Base-by-base conservation (phyloP, 2,113 vertebrate genomes). In the Patagioenas fasciata region DNA sequence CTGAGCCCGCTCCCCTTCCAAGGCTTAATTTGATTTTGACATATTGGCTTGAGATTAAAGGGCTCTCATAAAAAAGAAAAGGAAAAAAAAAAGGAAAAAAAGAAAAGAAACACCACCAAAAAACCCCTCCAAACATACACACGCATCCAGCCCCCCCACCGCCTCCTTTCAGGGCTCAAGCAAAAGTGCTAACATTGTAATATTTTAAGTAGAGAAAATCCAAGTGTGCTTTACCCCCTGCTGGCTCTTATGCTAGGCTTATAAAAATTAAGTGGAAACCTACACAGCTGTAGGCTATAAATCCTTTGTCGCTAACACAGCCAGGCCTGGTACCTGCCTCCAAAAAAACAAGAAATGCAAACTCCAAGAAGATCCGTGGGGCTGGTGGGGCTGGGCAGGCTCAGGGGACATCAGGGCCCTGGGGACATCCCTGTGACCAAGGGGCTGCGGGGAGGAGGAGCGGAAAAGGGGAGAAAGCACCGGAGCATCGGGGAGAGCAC, bases 211-310 rank as follows among this genome's bases (percentile, higher is more conserved):
- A 97, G 97, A 98, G 98, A 97, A 97, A 98, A 98, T 98, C 97
- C 96, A 97, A 98, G 97, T 98, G 97, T 97, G 97, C 94, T 98
- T 98, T 98, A 97, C 97, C 97, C 97, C 97, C 98, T 17, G 96
- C 97, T 94, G 97, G 94, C 81, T 97, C 97, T 97, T 96, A 97
- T 94, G 91, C 96, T 91, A 91, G 95, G 96, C 98, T 98, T 98
- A 98, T 98, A 98, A 98, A 98, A 98, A 98, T 98, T 97, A 98
- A 98, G 97, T 95, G 97, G 98, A 97, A 98, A 97, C 97, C 97
- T 97, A 97, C 89, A 89, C 98, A 98, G 98, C 98, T 98, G 98
- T 97, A 96, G 97, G 97, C 98, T 96, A 97, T 98, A 98, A 98
- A 98, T 98, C 97, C 96, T 97, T 97, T 96, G 93, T 97, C 31